Evolutionary conservation across 1,140 invertebrate genomes (phyloP), one percentile per base, ranked within the genome.

Genomic region (Rhizoglyphus robini): DNA sequence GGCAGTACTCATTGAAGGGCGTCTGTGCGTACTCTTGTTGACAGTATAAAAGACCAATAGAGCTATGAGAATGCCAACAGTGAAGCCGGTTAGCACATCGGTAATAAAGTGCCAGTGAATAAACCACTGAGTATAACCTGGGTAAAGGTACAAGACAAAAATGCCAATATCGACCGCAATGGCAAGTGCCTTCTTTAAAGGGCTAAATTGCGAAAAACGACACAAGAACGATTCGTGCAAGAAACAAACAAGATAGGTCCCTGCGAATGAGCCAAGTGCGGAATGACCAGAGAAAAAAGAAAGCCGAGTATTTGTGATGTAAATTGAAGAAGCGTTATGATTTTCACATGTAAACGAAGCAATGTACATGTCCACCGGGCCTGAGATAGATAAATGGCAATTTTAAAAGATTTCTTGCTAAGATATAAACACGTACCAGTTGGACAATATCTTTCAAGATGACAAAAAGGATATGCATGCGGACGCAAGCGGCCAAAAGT

Each of bases 251-350:
- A 65, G 30, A 60, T 5, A 65, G 18, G 57, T 47, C 1, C 64
- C 64, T 29, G 57, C 54, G 27, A 49, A 65, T 63, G 46, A 5
- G 4, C 51, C 49, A 18, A 57, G 2, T 25, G 64, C 3, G 38
- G 64, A 41, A 38, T 65, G 64, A 13, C 64, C 64, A 36, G 64
- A 65, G 48, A 29, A 65, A 29, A 65, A 65, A 13, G 51, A 63
- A 36, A 48, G 47, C 20, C 63, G 38, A n/a, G 4, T 5, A 51
- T 64, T 64, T 18, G 30, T 48, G 30, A 49, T 18, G 20, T 57
- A 57, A 8, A 8, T 18, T 27, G 5, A 4, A 27, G 20, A n/a
- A 31, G 20, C 5, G 20, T 64, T 30, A 18, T 18, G 20, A 38
- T 64, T 64, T 11, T 18, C 3, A 38, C 63, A 64, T 27, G 48